Evolutionary conservation across 2,888 invertebrate species (phyloP), one percentile per base, ranked within the genome.

Genomic region (Acronicta psi): DNA sequence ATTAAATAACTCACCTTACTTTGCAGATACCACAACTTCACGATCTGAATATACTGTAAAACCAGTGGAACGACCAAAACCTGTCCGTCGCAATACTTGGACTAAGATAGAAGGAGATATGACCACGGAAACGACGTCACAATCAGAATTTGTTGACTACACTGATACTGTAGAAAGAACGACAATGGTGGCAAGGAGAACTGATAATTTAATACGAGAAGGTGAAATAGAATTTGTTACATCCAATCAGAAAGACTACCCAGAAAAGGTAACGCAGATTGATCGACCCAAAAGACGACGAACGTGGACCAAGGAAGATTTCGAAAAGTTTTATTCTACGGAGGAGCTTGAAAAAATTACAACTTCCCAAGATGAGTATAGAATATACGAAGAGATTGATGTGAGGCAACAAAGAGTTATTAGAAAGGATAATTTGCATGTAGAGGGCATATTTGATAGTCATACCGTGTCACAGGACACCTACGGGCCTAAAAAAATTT

Each of bases 21-120:
- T 91, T 94, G 71, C 87, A 97, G 97, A 96, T 88, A 93, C 95
- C 57, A 97, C 97, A 59, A 97, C 97, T 49, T 95, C 95, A 50
- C 95, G 96, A 76, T 89, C 95, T 62, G 96, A 96, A 82, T 97
- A 96, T 85, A 96, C 96, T 68, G 95, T 96, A n/a, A 95, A 95
- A 84, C 95, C 95, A 65, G 93, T 94, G 7, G 96, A 96, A 85
- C 91, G 96, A 77, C 95, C 96, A 41, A 95, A 92, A 79, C 95
- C 95, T 59, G 95, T 96, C 45, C 93, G 97, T 73, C 95, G 97
- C 52, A 96, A 97, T 79, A 97, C 97, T 1, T 97, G 96, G 94
- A 97, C 97, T 0, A 97, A 97, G 86, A 91, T 96, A 42, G 97
- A 96, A 88, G 97, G 97, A 29, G 97, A 97, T 55, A 95, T 97